Base-by-base conservation (phyloP, 1,140 invertebrate species). In the Bacillus rossius region DNA sequence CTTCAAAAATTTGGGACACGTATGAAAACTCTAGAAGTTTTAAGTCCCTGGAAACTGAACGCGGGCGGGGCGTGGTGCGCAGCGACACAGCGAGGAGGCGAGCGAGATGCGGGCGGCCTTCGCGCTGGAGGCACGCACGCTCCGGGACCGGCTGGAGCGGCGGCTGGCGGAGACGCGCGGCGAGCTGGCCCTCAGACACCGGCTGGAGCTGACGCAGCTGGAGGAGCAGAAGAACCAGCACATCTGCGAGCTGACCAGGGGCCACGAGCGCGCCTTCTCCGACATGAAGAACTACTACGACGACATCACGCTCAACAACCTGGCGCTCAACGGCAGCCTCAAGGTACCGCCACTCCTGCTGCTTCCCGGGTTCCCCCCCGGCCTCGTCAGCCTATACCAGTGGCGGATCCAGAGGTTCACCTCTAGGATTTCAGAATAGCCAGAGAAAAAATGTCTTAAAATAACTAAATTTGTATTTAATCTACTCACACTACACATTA, bases 201-300 rank as follows among this genome's bases (percentile, higher is more conserved):
- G 81, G 61, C 84, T 85, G 68, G 89, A 91, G 76, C 81, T 94
- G 67, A 81, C 85, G 41, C 90, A 95, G 77, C 83, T 94, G 8
- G 92, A 96, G 69, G 91, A 95, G 67, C 79, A 91, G 45, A 96
- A 95, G 73, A 94, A 94, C 71, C 83, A 84, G 52, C 91, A 95
- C 70, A 84, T 95, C 14, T 82, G 84, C 13, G 84, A 86, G 19
- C 70, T 96, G 50, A 89, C 91, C 59, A 84, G 84, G 59, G 85
- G 88, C 64, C 92, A 96, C 69, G 89, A 94, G 59, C 85, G 86
- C 65, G 86, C 89, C 0, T 92, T 94, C 69, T 80, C 82, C 41
- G 89, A 96, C 69, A 86, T 96, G 69, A 96, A 94, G 73, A 90
- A 89, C 71, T 96, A 95, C 76, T 97, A 95, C 65, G 95, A 94